Conservation (phyloP, 2,113 vertebrate species). For the Anser brachyrhynchus region DNA sequence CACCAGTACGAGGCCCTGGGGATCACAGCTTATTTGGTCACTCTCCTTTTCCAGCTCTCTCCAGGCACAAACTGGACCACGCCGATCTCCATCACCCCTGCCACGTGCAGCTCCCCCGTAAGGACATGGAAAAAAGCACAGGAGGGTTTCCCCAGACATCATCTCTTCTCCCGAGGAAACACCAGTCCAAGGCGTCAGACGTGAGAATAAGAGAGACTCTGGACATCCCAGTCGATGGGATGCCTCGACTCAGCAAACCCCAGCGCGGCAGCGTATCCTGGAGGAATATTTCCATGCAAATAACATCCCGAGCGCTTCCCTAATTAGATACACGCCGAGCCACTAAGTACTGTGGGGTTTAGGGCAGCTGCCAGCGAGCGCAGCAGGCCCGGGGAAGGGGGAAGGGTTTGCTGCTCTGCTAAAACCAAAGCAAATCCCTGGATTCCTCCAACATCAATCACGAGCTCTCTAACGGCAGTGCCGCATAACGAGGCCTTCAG, state of each 20-base stretch:
- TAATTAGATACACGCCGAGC: conserved; percentile 48
- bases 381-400: conserved; percentile 28
- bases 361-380: conserved; percentile 48
- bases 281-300: conserved; percentile 46
- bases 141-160: background rate
- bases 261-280: background rate
- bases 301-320: background rate
- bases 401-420: background rate
- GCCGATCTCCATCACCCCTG: background rate
- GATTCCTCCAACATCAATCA: conserved; percentile 62
- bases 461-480: background rate
- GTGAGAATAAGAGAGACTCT: background rate
- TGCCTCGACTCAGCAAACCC: conserved; percentile 45
- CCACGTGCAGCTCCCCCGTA: background rate
- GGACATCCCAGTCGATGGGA: background rate
- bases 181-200: background rate
- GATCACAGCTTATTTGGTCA: background rate
- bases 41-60: background rate
- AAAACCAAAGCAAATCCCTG: conserved; percentile 45
- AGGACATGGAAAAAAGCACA: fast-evolving
- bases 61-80: background rate
- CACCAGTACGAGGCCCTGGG: background rate
- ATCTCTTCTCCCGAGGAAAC: background rate
- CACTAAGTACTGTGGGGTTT: conserved; percentile 19
- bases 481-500: conserved; percentile 14